Evolutionary conservation across 1,140 invertebrate genomes (phyloP), one percentile per base, ranked within the genome.

Genomic region (Drosophila varians): DNA sequence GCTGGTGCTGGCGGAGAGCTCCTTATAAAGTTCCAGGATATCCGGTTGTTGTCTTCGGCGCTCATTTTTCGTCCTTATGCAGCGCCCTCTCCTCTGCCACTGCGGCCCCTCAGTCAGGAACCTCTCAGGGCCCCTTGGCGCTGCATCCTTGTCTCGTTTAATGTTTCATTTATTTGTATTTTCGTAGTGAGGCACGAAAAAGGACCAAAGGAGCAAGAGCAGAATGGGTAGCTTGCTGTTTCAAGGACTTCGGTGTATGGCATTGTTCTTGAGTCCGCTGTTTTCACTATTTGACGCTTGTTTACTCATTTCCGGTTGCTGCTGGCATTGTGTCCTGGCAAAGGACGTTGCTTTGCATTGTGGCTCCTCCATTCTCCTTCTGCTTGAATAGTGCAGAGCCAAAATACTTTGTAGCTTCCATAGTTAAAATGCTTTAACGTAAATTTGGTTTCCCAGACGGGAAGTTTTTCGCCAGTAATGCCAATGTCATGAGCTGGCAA

Each of bases 241-340:
- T 52, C 55, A 25, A 58, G 65, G 48, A 57, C 36, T 77, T 34
- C 52, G 23, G 54, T 38, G 56, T 55, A 68, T 52, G 64, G 78
- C 43, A 65, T 60, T 48, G 60, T 66, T 56, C 49, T 68, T 45
- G 57, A 47, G 53, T 77, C 66, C 69, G 69, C 72, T 80, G 73
- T 80, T 86, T 88, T 87, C 38, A 87, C 82, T 87, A 87, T 87
- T 87, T 87, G 82, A 87, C 82, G 82, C 82, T 87, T 87, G 82
- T 87, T 87, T 87, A 87, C 82, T 87, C 77, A 87, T 87, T 87
- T 87, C 82, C 82, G 77, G 77, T 77, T 71, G 69, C 77, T 74
- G 57, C 69, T 74, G 70, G 45, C 78, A 65, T 47, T 69, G 60
- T 70, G 66, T 53, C 57, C 56, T 61, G 42, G 53, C 61, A 49